Conservation (phyloP, 2,797 vertebrate species). For the Notolepis coatsorum region DNA sequence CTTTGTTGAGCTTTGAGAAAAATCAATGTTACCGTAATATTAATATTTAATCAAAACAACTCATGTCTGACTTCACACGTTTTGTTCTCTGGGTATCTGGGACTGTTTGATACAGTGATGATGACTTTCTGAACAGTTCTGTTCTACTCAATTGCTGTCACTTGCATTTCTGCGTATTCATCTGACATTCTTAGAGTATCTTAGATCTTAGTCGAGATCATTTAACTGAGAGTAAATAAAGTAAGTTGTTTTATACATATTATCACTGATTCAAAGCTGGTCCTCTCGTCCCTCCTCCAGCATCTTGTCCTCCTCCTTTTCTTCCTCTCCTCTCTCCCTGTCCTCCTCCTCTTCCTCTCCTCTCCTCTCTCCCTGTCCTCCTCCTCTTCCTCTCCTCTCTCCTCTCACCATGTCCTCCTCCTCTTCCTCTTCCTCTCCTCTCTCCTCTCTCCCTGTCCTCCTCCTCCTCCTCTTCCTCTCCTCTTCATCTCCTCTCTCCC, state of each 20-base stretch:
- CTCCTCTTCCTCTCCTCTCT: not conserved
- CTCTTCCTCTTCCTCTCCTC: not conserved
- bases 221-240: constrained; percentile 78
- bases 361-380: not conserved
- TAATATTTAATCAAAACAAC: constrained; percentile 79
- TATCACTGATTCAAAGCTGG: too few species aligned
- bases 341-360: not conserved
- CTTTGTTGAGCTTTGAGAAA: constrained; percentile 77
- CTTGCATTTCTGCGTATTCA: constrained; percentile 66
- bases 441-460: too few species aligned
- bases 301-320: not conserved
- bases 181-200: constrained; percentile 71
- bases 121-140: constrained; percentile 71
- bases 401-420: too few species aligned
- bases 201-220: constrained; percentile 71
- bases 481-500: too few species aligned
- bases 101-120: constrained; percentile 74
- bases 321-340: not conserved
- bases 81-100: constrained; percentile 74
- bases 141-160: constrained; percentile 76
- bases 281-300: too few species aligned
- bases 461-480: too few species aligned
- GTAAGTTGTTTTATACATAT: constrained; percentile 73
- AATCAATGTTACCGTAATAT: constrained; percentile 70
- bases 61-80: constrained; percentile 74